phyloP scores from a whole-genome alignment of 2,113 vertebrate species.

The Copsychus sechellarum region DNA sequence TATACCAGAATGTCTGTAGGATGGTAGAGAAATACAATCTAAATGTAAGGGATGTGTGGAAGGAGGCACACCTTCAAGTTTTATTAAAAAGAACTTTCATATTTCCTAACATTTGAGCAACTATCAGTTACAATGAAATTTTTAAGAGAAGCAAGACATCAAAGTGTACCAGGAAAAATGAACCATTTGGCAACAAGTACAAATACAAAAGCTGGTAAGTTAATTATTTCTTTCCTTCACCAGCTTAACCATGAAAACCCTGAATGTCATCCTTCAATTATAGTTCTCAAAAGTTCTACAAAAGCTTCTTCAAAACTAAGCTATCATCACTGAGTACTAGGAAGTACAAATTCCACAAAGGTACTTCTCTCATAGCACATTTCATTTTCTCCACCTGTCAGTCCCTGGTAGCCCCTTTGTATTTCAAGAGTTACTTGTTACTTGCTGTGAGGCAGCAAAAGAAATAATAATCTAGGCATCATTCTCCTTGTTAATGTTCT shows the following conservation, averaged over 20 bases:
- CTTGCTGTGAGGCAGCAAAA: neutral
- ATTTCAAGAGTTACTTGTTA: neutral
- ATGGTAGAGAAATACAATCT: neutral
- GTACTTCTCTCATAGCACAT: neutral
- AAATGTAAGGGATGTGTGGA: rapidly evolving
- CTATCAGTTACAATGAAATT: neutral
- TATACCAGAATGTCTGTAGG: neutral
- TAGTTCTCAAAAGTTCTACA: neutral
- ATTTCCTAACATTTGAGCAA: neutral
- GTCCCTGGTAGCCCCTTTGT: neutral
- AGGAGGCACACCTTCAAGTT: neutral
- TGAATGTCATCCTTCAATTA: neutral
- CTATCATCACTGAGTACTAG: neutral
- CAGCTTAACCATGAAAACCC: neutral
- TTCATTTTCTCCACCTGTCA: neutral
- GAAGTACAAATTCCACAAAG: neutral
- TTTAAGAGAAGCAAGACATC: neutral
- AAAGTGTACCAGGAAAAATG: neutral
- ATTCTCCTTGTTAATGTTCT: neutral
- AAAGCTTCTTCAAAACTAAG: neutral
- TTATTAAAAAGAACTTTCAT: neutral
- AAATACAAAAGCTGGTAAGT: neutral
- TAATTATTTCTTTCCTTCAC: neutral
- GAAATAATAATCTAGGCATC: neutral
- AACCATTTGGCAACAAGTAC: neutral